Conservation (phyloP, 1,140 invertebrate species). For the Listronotus bonariensis region DNA sequence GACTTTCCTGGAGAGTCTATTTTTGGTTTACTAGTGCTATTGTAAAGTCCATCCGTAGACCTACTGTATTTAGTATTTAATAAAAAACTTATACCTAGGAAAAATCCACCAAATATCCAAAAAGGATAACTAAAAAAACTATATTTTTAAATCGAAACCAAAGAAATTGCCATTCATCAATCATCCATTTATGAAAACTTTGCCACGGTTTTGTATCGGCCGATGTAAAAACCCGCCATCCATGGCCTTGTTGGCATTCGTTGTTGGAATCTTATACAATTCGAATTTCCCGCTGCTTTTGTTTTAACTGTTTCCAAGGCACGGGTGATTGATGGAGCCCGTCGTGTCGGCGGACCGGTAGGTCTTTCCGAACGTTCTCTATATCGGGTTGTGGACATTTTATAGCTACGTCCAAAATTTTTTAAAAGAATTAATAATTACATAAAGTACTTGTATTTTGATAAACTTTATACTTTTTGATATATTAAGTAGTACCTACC, state of each 20-base stretch:
- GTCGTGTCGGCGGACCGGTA: conserved; percentile 53
- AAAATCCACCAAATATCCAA: no score
- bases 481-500: no score
- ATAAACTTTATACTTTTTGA: no score
- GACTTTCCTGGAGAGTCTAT: no score
- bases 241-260: conserved; percentile 35
- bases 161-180: conserved; percentile 40
- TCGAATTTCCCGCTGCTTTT: conserved; percentile 55
- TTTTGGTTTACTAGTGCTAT: no score
- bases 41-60: no score
- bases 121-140: no score
- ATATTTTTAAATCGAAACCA: conserved; percentile 11
- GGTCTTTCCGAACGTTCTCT: conserved; percentile 43
- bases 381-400: conserved; percentile 28
- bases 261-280: conserved; percentile 52
- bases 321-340: conserved; percentile 53
- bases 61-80: no score
- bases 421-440: no score
- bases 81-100: no score
- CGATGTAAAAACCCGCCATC: conserved; percentile 45
- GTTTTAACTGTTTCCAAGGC: conserved; percentile 52
- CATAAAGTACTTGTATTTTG: no score
- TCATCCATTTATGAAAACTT: conserved; percentile 52
- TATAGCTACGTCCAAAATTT: conserved; percentile 22
- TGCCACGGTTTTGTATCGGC: conserved; percentile 48